Percentiles rank a stretch among this genome's conserved stretches.
These are phyloP conservation scores for Phortica okadai DNA, from an alignment of 2,888 invertebrate genomes.

Conservation along the genomic window DNA sequence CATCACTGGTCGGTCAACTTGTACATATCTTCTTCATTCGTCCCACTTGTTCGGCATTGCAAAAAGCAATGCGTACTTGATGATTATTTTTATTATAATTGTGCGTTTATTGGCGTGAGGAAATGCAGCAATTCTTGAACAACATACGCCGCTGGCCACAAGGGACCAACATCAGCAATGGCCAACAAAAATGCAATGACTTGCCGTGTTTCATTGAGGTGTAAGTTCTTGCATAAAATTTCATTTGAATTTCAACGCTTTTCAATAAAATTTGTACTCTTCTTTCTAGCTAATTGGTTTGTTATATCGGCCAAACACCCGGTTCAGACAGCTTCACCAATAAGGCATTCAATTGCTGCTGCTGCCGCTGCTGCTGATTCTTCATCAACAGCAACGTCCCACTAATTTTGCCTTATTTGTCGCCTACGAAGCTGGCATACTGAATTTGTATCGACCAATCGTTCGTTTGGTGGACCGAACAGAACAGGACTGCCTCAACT, in stretches of 20 bases:
- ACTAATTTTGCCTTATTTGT: conserved; percentile 66
- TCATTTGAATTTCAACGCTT: conserved; percentile 28
- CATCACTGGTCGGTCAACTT: conserved; percentile 3
- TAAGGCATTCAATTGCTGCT: neutral
- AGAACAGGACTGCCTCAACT: conserved; percentile 50
- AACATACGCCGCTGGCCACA: conserved; percentile 4
- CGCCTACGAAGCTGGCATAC: conserved; percentile 29
- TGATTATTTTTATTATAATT: conserved; percentile 75
- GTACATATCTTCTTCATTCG: neutral
- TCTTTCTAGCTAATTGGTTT: conserved; percentile 21
- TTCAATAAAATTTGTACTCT: conserved; percentile 1
- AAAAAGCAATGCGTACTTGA: conserved; percentile 36
- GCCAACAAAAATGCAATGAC: neutral
- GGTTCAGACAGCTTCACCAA: neutral
- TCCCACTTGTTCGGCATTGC: neutral
- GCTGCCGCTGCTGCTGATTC: neutral
- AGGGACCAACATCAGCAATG: neutral
- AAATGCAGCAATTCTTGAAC: conserved; percentile 53
- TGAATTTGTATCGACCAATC: neutral
- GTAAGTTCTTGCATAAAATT: conserved; percentile 15
- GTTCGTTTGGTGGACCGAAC: neutral
- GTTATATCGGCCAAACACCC: conserved; percentile 10
- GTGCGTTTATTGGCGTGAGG: conserved; percentile 71
- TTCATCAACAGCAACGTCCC: conserved; percentile 57
- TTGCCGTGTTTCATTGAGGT: conserved; percentile 7